Percentiles rank a stretch among this genome's conserved stretches.
These are phyloP conservation scores for Fringilla coelebs DNA, from an alignment of 2,797 vertebrate genomes.

Conservation along the genomic window DNA sequence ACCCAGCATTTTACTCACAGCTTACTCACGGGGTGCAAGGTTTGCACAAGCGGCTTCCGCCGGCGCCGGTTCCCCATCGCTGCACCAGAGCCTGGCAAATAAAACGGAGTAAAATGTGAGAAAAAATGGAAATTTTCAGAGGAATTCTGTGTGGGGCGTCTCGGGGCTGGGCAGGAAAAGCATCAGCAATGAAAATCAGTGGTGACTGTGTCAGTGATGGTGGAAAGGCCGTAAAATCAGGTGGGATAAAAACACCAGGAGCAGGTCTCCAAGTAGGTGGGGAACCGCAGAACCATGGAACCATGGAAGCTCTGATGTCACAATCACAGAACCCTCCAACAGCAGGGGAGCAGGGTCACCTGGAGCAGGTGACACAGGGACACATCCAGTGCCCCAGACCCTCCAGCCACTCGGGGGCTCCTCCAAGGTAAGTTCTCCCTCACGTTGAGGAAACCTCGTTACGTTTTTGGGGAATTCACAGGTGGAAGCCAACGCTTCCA, in stretches of 20 bases:
- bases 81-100: neutral
- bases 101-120: neutral
- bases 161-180: neutral
- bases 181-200: accelerated
- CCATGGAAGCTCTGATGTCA: accelerated
- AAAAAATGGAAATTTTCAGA: accelerated
- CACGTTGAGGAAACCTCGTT: accelerated
- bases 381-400: accelerated
- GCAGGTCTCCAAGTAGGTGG: neutral
- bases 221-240: neutral
- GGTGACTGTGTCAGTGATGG: accelerated
- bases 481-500: neutral
- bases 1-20: neutral
- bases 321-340: accelerated
- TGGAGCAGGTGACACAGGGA: neutral
- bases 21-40: neutral
- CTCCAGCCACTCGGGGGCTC: neutral
- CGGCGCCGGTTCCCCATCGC: accelerated
- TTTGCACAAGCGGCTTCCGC: neutral
- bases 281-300: neutral
- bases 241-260: neutral
- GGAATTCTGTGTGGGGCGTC: accelerated
- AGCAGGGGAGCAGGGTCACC: neutral
- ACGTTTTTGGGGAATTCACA: neutral
- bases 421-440: neutral